A percentile compares a stretch with the other conserved stretches of the same genome.
Evolutionary conservation across 2,888 invertebrate species (phyloP).

Genomic region (Netelia inedita): DNA sequence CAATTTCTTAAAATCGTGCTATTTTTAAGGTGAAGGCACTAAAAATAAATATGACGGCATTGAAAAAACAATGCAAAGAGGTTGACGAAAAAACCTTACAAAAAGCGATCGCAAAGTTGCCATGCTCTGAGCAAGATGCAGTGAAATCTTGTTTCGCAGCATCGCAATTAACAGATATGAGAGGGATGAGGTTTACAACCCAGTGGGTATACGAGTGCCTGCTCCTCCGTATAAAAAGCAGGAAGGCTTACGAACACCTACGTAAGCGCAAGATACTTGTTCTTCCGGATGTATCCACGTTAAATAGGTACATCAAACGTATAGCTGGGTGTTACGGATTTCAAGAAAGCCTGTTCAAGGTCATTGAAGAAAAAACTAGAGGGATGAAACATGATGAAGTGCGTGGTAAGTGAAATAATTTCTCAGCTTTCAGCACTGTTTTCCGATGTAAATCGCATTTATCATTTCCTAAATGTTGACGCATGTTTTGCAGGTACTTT

Average conservation of each 20-base stretch:
- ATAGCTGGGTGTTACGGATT: conserved; percentile 56
- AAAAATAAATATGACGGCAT: conserved; percentile 9
- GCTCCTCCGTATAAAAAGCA: conserved; percentile 63
- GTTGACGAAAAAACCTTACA: conserved; percentile 33
- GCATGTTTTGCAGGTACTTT: conserved; percentile 15
- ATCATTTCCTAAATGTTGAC: background rate
- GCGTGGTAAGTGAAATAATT: conserved; percentile 41
- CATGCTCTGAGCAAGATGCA: no score
- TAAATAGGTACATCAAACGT: conserved; percentile 48
- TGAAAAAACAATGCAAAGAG: conserved; percentile 38
- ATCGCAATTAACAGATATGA: no score
- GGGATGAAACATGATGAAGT: conserved; percentile 44
- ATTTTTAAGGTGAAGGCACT: conserved; percentile 8
- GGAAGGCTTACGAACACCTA: conserved; percentile 56
- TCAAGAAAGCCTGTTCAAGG: conserved; percentile 12
- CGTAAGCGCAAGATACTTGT: conserved; percentile 42
- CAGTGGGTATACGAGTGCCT: conserved; percentile 61
- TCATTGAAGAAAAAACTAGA: conserved; percentile 53
- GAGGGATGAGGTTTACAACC: conserved; percentile 52
- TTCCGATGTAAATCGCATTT: background rate
- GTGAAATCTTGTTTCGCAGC: no score
- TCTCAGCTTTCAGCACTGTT: background rate
- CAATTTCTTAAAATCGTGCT: background rate
- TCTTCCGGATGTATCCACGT: conserved; percentile 41
- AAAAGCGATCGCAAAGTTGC: conserved; percentile 44